Evolutionary conservation across 2,888 invertebrate genomes (phyloP).

Genomic region (Aleiodes testaceus): DNA sequence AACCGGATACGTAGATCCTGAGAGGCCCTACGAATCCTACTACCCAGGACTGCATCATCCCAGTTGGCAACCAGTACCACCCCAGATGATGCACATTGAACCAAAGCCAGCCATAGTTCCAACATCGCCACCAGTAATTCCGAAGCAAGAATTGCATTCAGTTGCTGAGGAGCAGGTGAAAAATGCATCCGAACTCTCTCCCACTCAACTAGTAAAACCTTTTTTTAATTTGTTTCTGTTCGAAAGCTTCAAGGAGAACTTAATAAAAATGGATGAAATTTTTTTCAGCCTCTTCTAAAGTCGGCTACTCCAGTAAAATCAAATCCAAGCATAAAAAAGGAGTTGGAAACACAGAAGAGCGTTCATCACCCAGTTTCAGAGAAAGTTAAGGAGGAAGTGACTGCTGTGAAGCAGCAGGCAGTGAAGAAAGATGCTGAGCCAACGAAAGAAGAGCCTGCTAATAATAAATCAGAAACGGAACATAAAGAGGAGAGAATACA

Average conservation of each 20-base stretch:
- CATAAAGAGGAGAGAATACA: slow-evolving; percentile 52
- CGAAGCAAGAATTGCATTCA: slow-evolving; percentile 31
- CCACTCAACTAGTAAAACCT: slow-evolving; percentile 34
- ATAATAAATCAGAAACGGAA: slow-evolving; percentile 47
- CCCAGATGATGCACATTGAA: slow-evolving; percentile 45
- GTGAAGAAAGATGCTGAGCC: slow-evolving; percentile 17
- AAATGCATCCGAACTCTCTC: slow-evolving; percentile 43
- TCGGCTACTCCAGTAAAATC: slow-evolving; percentile 11
- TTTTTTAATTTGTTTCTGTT: background rate
- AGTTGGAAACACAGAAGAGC: slow-evolving; percentile 45
- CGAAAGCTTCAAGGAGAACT: background rate
- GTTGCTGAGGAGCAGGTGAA: slow-evolving; percentile 45
- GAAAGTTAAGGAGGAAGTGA: slow-evolving; percentile 34
- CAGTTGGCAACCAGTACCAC: slow-evolving; percentile 60
- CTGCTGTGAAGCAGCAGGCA: slow-evolving; percentile 36
- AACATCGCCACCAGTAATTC: slow-evolving; percentile 44
- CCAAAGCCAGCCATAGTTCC: slow-evolving; percentile 41
- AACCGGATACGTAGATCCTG: slow-evolving; percentile 53
- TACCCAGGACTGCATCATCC: slow-evolving; percentile 59
- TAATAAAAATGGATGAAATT: background rate
- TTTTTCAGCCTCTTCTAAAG: slow-evolving; percentile 14
- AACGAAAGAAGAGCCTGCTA: slow-evolving; percentile 47
- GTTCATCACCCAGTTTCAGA: slow-evolving; percentile 34
- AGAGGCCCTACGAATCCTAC: slow-evolving; percentile 57
- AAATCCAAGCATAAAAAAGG: slow-evolving; percentile 42